Evolutionary conservation across 1,140 invertebrate genomes (phyloP).

Genomic region (Sipha flava): DNA sequence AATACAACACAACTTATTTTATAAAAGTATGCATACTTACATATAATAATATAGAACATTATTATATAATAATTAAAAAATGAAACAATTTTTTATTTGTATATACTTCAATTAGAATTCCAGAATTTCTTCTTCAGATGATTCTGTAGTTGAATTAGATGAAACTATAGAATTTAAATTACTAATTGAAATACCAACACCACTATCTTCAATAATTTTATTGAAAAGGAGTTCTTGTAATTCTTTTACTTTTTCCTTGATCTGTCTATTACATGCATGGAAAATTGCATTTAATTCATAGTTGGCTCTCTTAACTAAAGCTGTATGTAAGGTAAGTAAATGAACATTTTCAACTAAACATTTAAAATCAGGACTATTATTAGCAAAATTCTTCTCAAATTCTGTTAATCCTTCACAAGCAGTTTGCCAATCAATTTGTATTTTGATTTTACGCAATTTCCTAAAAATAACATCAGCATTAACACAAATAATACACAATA

Average conservation of each 20-base stretch:
- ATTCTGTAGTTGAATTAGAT: neutral
- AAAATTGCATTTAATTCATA: neutral
- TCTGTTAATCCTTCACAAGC: neutral
- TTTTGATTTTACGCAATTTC: neutral
- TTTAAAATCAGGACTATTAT: neutral
- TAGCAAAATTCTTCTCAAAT: conserved; percentile 1
- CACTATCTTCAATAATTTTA: conserved; percentile 22
- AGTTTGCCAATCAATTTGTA: conserved; percentile 6
- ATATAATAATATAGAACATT: too few relatives aligned
- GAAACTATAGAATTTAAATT: neutral
- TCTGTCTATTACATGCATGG: neutral
- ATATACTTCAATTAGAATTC: neutral
- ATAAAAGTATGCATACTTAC: too few relatives aligned
- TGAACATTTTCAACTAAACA: conserved; percentile 1
- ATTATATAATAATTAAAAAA: neutral
- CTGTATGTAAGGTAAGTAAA: neutral
- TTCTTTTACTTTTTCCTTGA: conserved; percentile 16
- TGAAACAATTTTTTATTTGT: neutral
- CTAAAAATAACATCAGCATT: neutral
- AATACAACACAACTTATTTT: neutral
- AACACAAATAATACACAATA: neutral
- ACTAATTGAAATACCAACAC: conserved; percentile 1
- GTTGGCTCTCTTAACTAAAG: neutral
- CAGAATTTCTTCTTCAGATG: neutral
- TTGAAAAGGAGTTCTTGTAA: neutral